phyloP scores from a whole-genome alignment of 2,888 invertebrate species.

The Mechanitis mazaeus region DNA sequence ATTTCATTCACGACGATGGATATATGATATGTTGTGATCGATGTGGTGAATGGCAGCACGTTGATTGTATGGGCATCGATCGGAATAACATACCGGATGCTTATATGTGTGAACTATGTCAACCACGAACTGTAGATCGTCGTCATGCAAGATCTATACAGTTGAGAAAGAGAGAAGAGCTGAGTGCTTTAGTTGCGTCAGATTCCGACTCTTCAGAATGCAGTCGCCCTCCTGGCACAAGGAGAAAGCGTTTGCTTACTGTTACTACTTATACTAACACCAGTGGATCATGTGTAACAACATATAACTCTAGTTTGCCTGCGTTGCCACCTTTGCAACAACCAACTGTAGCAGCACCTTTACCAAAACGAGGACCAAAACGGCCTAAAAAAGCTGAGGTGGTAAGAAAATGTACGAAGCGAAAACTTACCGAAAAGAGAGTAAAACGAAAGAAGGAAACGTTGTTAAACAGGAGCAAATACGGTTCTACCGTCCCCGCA shows the following conservation, averaged over 20 bases:
- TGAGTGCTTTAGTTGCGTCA: slow-evolving; percentile 74
- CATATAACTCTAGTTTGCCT: slow-evolving; percentile 56
- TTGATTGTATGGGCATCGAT: slow-evolving; percentile 97
- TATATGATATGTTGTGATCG: slow-evolving; percentile 99
- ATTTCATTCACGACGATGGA: slow-evolving; percentile 96
- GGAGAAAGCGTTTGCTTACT: slow-evolving; percentile 62
- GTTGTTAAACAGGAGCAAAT: slow-evolving; percentile 60
- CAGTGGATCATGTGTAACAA: slow-evolving; percentile 65
- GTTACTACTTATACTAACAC: slow-evolving; percentile 71
- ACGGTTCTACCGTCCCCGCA: slow-evolving; percentile 44
- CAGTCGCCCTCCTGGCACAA: slow-evolving; percentile 43
- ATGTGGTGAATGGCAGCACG: slow-evolving; percentile 98
- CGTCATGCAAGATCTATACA: slow-evolving; percentile 91
- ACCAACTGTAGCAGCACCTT: slow-evolving; percentile 38
- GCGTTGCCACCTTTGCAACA: slow-evolving; percentile 49
- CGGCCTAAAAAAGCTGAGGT: slow-evolving; percentile 61
- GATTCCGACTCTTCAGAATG: slow-evolving; percentile 74
- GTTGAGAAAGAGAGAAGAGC: slow-evolving; percentile 86
- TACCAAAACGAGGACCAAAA: slow-evolving; percentile 61
- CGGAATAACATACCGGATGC: slow-evolving; percentile 93
- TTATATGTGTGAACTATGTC: slow-evolving; percentile 94
- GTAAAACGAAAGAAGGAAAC: slow-evolving; percentile 73
- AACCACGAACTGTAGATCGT: slow-evolving; percentile 88
- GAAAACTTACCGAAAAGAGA: slow-evolving; percentile 70
- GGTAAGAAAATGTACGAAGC: slow-evolving; percentile 59